Evolutionary conservation across 2,888 invertebrate species (phyloP).

Genomic region (Ischnura elegans): DNA sequence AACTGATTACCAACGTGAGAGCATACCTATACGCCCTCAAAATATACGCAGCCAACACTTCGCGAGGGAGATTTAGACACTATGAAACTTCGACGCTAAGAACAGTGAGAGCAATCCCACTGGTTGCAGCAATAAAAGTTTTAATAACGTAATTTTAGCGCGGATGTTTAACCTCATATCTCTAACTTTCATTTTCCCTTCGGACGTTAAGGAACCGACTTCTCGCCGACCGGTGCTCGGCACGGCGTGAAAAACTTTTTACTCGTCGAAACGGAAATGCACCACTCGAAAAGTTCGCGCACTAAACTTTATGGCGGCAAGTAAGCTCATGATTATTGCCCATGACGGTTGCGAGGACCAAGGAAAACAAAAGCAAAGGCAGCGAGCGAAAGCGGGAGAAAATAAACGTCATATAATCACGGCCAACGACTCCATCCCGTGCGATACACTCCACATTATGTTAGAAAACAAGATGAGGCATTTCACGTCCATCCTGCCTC

Average conservation of each 20-base stretch:
- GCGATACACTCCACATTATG: neutral
- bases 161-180: neutral
- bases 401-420: neutral
- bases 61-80: too few relatives aligned
- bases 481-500: neutral
- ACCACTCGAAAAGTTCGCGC: neutral
- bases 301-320: neutral
- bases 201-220: neutral
- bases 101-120: neutral
- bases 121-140: neutral
- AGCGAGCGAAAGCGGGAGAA: neutral
- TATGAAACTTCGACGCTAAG: too few relatives aligned
- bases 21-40: too few relatives aligned
- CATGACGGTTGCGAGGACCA: neutral
- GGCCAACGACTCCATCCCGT: neutral
- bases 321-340: neutral
- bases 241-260: neutral
- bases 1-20: too few relatives aligned
- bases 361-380: neutral
- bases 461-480: neutral
- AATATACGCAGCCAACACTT: too few relatives aligned
- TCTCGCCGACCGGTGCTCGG: neutral
- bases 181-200: too few relatives aligned
- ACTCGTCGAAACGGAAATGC: neutral
- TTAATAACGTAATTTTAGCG: neutral